Evolutionary conservation across 1,140 invertebrate species (phyloP).

Genomic region (Trachymyrmex cornetzi): DNA sequence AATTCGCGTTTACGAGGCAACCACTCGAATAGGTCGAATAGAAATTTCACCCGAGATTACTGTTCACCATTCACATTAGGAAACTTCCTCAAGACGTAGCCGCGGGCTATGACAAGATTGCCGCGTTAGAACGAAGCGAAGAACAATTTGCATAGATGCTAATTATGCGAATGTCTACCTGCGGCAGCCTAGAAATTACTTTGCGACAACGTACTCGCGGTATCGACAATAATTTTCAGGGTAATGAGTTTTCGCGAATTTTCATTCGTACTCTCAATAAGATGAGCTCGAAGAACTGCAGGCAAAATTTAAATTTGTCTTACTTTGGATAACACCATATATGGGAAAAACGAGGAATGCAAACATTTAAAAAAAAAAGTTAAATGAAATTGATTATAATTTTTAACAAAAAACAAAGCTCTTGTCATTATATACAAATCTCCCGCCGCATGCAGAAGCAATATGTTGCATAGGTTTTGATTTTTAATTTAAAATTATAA

Average conservation of each 20-base stretch:
- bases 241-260: conserved; percentile 48
- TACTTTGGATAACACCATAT: not conserved
- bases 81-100: conserved; percentile 48
- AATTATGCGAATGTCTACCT: conserved; percentile 51
- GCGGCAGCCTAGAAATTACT: conserved; percentile 39
- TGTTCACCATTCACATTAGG: conserved; percentile 49
- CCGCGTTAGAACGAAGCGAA: conserved; percentile 8
- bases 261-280: conserved; percentile 3
- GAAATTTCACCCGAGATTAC: conserved; percentile 58
- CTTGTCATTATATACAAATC: too few species aligned
- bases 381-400: too few species aligned
- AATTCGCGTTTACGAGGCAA: conserved; percentile 43
- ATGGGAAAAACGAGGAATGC: not conserved
- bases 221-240: conserved; percentile 43
- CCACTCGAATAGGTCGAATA: not conserved
- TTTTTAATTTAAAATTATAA: too few species aligned
- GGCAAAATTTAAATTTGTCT: not conserved
- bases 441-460: too few species aligned
- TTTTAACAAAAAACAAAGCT: too few species aligned
- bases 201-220: not conserved
- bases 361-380: too few species aligned
- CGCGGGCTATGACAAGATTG: conserved; percentile 42
- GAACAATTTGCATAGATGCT: conserved; percentile 65
- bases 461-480: too few species aligned
- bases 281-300: not conserved